Evolutionary conservation across 37 sponge, comb jelly and placozoan genomes (phyloP).

Genomic region (Agelas oroides): DNA sequence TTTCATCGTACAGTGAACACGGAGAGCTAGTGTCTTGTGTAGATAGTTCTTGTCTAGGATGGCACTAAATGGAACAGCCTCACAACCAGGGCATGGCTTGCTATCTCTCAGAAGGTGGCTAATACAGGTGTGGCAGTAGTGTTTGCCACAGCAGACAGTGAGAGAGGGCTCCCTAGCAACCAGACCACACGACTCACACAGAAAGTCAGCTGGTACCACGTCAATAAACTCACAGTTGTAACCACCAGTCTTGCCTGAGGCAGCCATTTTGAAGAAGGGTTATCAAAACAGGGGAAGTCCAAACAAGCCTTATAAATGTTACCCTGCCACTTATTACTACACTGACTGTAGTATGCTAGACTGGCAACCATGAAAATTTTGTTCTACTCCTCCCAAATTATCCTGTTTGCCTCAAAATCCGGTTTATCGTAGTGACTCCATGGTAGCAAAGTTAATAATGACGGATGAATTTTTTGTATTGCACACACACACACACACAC

Average conservation of each 20-base stretch:
- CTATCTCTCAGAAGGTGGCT: background rate
- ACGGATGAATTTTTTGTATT: no score
- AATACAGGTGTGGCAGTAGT: constrained; percentile 23
- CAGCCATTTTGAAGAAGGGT: no score
- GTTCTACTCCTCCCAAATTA: no score
- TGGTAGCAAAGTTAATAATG: no score
- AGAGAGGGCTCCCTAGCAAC: constrained; percentile 13
- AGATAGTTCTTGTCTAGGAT: background rate
- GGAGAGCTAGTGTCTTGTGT: background rate
- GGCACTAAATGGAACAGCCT: background rate
- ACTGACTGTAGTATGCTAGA: no score
- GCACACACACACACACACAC: no score
- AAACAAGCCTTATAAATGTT: no score
- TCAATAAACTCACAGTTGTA: constrained; percentile 15
- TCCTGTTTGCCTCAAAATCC: no score
- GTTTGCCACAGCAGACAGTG: constrained; percentile 30
- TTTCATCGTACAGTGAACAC: constrained; percentile 26
- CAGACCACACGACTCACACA: background rate
- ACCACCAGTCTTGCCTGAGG: background rate
- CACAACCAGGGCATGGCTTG: constrained; percentile 33
- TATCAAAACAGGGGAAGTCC: no score
- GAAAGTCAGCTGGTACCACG: background rate
- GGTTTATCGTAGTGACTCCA: no score
- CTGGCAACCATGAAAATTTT: no score
- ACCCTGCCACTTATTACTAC: no score